Evolutionary conservation across 2,113 vertebrate species (phyloP).

Genomic region (Petrocephalus zakoni): DNA sequence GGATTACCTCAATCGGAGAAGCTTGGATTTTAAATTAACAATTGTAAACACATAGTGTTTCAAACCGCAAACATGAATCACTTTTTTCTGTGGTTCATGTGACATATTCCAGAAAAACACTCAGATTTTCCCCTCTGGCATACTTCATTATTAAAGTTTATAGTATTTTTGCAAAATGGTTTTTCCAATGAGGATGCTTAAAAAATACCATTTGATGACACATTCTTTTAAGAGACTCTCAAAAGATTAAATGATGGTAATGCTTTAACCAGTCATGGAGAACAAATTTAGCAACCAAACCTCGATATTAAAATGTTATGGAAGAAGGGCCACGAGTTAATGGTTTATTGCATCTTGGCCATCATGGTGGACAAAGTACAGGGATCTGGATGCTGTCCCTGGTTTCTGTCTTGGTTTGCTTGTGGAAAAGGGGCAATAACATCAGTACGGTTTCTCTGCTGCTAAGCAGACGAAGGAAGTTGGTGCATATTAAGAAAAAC

Average conservation of each 20-base stretch:
- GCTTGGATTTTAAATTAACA: conserved; percentile 11
- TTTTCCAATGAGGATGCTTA: not conserved
- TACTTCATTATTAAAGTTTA: not conserved
- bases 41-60: conserved; percentile 8
- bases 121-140: not conserved
- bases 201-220: not conserved
- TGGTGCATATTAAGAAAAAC: not conserved
- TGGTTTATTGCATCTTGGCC: not conserved
- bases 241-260: not conserved
- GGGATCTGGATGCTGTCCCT: not conserved
- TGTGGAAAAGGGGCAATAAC: not conserved
- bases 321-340: not conserved
- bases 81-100: not conserved
- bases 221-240: not conserved
- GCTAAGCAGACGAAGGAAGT: not conserved
- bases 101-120: not conserved
- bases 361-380: not conserved
- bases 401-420: not conserved
- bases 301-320: not conserved
- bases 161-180: not conserved
- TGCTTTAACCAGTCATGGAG: not conserved
- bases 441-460: not conserved
- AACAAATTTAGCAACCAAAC: not conserved
- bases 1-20: not conserved
- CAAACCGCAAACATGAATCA: not conserved